Evolutionary conservation across 2,888 invertebrate genomes (phyloP).

Genomic region (Agrochola macilenta): DNA sequence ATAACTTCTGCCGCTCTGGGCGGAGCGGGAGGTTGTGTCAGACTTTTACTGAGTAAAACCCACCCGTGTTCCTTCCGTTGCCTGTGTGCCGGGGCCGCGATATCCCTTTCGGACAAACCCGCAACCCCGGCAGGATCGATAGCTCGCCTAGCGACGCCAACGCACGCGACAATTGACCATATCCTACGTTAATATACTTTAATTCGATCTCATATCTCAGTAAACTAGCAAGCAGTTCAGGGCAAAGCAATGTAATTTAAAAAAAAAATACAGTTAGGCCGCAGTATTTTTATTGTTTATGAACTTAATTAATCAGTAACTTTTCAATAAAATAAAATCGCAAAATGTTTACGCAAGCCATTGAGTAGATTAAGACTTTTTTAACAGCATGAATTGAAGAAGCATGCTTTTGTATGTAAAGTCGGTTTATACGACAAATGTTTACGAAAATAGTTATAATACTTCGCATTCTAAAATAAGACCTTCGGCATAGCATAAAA

Average conservation of each 20-base stretch:
- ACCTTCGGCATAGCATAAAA: constrained; percentile 8
- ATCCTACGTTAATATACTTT: constrained; percentile 25
- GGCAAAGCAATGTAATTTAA: neutral
- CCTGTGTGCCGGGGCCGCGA: too few relatives aligned
- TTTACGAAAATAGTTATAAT: neutral
- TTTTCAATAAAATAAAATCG: neutral
- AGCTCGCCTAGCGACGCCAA: neutral
- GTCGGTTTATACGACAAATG: neutral
- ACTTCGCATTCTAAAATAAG: constrained; percentile 23
- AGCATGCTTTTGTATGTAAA: too few relatives aligned
- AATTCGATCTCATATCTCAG: constrained; percentile 15
- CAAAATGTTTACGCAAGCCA: neutral
- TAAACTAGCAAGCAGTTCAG: neutral
- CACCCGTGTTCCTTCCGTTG: too few relatives aligned
- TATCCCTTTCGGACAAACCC: too few relatives aligned
- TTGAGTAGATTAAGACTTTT: neutral
- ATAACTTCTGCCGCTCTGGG: too few relatives aligned
- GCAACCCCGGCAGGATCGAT: too few relatives aligned
- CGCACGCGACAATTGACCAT: constrained; percentile 16
- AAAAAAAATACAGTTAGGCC: neutral
- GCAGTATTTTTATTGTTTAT: neutral
- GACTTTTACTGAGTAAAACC: too few relatives aligned
- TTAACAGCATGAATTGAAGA: neutral
- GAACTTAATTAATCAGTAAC: neutral
- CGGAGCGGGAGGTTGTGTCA: too few relatives aligned